These are phyloP conservation scores for Hydropsyche betteni DNA, from an alignment of 2,888 invertebrate genomes.

Conservation along the genomic window DNA sequence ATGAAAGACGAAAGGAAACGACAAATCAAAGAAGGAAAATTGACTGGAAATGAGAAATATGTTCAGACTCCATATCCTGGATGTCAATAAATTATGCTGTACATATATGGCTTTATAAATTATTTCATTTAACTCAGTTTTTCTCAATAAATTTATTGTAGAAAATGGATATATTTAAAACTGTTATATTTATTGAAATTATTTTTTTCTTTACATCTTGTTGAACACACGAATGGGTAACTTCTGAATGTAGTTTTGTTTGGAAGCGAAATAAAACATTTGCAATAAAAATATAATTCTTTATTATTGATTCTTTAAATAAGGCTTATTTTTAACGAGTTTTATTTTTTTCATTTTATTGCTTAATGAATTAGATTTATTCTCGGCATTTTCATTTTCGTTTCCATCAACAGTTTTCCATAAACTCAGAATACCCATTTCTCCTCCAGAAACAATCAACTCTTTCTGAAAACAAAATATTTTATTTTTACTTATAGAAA, in stretches of 20 bases:
- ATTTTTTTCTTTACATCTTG: not conserved
- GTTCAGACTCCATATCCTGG: conserved; percentile 67
- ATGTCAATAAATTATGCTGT: conserved; percentile 62
- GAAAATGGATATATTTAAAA: conserved; percentile 1
- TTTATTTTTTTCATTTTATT: conserved; percentile 47
- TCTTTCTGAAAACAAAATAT: conserved; percentile 63
- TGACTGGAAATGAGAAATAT: conserved; percentile 65
- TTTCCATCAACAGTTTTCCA: conserved; percentile 64
- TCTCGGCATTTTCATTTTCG: conserved; percentile 41
- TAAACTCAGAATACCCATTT: conserved; percentile 72
- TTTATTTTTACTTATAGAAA: conserved; percentile 22
- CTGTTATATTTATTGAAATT: conserved; percentile 33
- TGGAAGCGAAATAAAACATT: too few relatives aligned
- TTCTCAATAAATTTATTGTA: not conserved
- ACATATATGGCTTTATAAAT: too few relatives aligned
- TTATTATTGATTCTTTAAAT: conserved; percentile 41
- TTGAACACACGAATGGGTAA: too few relatives aligned
- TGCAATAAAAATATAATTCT: conserved; percentile 37
- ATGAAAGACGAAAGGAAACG: conserved; percentile 71
- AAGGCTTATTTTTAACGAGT: conserved; percentile 51
- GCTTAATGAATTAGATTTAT: conserved; percentile 14
- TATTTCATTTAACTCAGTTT: not conserved
- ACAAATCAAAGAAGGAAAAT: conserved; percentile 69
- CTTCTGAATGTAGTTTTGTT: too few relatives aligned
- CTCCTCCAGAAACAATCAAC: conserved; percentile 75